Percentiles rank a stretch among this genome's conserved stretches.
These are phyloP conservation scores for Calcarius ornatus DNA, from an alignment of 2,113 vertebrate genomes.

Conservation along the genomic window DNA sequence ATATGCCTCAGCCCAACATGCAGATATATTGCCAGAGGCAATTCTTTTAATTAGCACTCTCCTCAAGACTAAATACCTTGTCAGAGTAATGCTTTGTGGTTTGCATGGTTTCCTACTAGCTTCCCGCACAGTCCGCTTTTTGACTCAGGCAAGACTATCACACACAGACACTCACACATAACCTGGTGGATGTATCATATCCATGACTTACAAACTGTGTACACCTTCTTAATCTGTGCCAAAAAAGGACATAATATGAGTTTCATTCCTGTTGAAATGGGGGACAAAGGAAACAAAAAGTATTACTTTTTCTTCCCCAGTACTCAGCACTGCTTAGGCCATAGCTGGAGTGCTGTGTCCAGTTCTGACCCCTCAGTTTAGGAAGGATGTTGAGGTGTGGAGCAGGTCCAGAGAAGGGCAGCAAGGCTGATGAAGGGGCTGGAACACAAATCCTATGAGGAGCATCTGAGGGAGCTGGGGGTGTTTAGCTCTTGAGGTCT, in stretches of 20 bases:
- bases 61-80: not conserved
- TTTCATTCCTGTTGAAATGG: not conserved
- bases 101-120: not conserved
- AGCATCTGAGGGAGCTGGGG: not conserved
- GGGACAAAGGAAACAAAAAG: not conserved
- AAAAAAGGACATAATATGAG: not conserved
- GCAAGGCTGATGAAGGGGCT: not conserved
- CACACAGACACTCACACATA: not conserved
- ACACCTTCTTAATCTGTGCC: not conserved
- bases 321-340: too few species aligned
- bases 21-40: not conserved
- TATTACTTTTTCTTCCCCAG: not conserved
- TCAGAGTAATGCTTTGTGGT: not conserved
- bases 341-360: not conserved
- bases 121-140: not conserved
- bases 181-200: not conserved
- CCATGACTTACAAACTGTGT: not conserved
- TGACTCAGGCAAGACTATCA: not conserved
- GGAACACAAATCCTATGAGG: fast-evolving
- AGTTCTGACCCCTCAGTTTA: not conserved
- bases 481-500: not conserved
- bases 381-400: not conserved
- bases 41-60: not conserved
- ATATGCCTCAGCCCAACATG: not conserved
- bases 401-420: not conserved